Percentiles rank a stretch among this genome's conserved stretches.
phyloP scores from a whole-genome alignment of 1,140 invertebrate genomes.

The Hylyphantes graminicola region DNA sequence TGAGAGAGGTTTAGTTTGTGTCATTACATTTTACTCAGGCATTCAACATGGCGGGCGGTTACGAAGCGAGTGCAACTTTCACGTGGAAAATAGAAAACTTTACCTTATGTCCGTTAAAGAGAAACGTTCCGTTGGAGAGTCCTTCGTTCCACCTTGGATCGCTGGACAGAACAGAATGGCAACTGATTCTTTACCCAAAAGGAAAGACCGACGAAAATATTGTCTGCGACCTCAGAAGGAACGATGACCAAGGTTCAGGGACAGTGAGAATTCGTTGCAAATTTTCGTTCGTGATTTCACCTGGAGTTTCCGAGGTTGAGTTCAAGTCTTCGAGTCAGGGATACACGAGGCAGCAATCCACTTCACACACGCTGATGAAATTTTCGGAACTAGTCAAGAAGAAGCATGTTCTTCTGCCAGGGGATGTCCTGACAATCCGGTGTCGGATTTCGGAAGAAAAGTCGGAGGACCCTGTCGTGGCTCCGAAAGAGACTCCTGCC shows the following conservation, averaged over 20 bases:
- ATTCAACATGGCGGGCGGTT: too few species aligned
- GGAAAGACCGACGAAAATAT: neutral
- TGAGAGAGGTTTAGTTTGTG: too few species aligned
- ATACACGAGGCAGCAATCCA: neutral
- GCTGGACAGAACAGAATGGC: conserved; percentile 7
- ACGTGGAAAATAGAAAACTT: conserved; percentile 16
- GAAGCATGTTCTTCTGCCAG: neutral
- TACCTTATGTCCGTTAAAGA: neutral
- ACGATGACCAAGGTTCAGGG: neutral
- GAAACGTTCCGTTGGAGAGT: neutral
- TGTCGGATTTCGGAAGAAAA: neutral
- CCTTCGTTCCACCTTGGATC: neutral
- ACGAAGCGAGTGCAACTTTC: neutral
- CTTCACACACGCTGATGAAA: neutral
- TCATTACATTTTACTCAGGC: too few species aligned
- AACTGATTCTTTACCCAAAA: neutral
- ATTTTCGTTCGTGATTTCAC: neutral
- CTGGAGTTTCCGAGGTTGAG: neutral
- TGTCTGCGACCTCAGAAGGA: neutral
- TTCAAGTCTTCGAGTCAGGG: neutral
- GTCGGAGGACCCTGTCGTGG: neutral
- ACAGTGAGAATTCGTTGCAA: neutral
- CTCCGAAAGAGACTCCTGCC: neutral
- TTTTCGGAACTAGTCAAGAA: neutral
- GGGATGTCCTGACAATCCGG: conserved; percentile 2